Conservation (phyloP, 2,113 vertebrate genomes). For the Lampris incognitus region DNA sequence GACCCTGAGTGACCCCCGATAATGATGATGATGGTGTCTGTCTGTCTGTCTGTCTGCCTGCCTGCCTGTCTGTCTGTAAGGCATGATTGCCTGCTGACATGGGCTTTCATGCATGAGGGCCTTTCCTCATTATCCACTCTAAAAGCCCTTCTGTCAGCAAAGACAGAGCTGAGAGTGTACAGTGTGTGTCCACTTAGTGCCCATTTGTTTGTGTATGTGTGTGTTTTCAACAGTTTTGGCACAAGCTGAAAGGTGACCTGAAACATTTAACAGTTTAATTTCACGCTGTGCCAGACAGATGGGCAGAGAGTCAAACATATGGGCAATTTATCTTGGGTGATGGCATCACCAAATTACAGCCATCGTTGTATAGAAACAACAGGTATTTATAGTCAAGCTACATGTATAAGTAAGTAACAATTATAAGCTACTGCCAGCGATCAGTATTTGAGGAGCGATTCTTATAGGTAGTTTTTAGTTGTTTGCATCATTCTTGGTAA, state of each 20-base stretch:
- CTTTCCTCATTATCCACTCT: constrained; percentile 74
- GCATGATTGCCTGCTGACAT: constrained; percentile 53
- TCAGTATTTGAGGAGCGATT: no score
- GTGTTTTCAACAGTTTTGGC: constrained; percentile 51
- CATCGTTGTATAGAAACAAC: constrained; percentile 16
- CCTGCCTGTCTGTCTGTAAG: constrained; percentile 11
- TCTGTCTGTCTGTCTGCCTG: neutral
- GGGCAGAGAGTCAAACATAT: constrained; percentile 63
- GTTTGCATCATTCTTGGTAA: no score
- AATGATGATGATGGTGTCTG: neutral
- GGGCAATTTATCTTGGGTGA: constrained; percentile 58
- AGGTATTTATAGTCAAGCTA: constrained; percentile 17
- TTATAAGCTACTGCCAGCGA: neutral
- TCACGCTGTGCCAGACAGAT: constrained; percentile 71
- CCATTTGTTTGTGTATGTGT: constrained; percentile 12
- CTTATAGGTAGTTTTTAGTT: no score
- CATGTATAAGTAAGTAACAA: neutral
- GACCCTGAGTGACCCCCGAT: no score
- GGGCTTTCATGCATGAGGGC: constrained; percentile 74
- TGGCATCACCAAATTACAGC: constrained; percentile 31
- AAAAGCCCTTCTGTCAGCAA: constrained; percentile 69
- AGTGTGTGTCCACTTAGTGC: neutral
- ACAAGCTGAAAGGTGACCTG: constrained; percentile 67
- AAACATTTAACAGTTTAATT: constrained; percentile 68
- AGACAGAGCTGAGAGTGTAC: constrained; percentile 25